Conservation (phyloP, 2,797 vertebrate species). For the Leptatherina wallacei region DNA sequence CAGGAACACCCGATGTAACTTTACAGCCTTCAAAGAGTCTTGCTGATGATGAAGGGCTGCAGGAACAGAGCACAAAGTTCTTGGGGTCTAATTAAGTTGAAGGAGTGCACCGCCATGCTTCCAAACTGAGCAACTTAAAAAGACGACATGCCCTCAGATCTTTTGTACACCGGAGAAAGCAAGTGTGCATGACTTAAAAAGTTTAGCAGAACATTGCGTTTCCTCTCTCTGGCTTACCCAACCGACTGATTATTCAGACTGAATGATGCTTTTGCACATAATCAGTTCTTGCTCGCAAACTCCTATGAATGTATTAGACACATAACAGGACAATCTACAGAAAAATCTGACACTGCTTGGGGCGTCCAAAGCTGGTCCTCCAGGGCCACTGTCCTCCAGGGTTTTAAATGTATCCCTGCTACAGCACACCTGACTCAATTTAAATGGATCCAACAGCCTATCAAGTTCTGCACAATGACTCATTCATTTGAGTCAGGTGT, state of each 20-base stretch:
- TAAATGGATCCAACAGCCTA: too few relatives aligned
- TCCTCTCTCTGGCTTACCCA: neutral
- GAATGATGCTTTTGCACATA: neutral
- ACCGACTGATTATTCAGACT: constrained; percentile 5
- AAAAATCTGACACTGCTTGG: neutral
- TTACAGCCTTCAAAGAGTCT: constrained; percentile 58
- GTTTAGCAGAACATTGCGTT: constrained; percentile 25
- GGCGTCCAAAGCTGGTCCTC: too few relatives aligned
- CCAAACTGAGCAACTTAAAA: constrained; percentile 63
- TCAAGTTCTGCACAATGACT: too few relatives aligned
- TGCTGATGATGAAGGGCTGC: constrained; percentile 59
- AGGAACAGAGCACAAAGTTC: constrained; percentile 49
- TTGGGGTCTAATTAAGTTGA: constrained; percentile 63
- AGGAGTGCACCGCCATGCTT: constrained; percentile 45
- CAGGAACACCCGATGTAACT: constrained; percentile 33
- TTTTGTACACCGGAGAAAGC: constrained; percentile 29
- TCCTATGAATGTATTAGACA: neutral
- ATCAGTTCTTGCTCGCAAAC: neutral
- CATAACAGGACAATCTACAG: neutral
- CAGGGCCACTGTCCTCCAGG: too few relatives aligned
- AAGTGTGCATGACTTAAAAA: constrained; percentile 12
- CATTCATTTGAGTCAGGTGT: too few relatives aligned
- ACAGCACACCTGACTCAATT: too few relatives aligned
- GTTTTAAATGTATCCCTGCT: too few relatives aligned
- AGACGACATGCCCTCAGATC: constrained; percentile 57